Evolutionary conservation across 92 coral and sea anemone species (phyloP).

Genomic region (Pocillopora meandrina): DNA sequence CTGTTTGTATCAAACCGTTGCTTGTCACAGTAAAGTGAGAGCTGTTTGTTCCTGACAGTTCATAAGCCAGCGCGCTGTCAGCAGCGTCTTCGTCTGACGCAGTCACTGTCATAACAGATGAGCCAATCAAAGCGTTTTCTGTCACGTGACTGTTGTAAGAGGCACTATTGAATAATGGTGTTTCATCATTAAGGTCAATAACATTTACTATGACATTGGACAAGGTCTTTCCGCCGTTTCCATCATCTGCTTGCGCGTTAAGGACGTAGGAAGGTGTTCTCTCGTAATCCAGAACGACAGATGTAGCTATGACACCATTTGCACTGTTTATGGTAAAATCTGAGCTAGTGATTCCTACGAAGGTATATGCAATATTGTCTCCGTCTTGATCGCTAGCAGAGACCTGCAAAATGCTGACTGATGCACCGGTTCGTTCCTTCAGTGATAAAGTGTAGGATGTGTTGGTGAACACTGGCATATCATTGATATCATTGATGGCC

Average conservation of each 20-base stretch:
- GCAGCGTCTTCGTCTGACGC: conserved; percentile 68
- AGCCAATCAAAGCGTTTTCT: conserved; percentile 64
- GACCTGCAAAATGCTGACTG: conserved; percentile 53
- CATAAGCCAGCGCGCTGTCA: conserved; percentile 64
- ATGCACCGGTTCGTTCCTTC: conserved; percentile 44
- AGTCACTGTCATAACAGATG: conserved; percentile 65
- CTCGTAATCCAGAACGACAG: conserved; percentile 49
- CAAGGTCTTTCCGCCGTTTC: conserved; percentile 61
- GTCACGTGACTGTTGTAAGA: conserved; percentile 71
- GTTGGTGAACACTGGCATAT: conserved; percentile 45
- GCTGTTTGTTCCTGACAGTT: conserved; percentile 58
- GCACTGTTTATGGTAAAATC: conserved; percentile 63
- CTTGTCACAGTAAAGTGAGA: conserved; percentile 51
- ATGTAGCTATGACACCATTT: conserved; percentile 50
- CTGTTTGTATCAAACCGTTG: conserved; percentile 57
- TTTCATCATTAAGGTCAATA: conserved; percentile 73
- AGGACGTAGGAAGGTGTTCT: conserved; percentile 53
- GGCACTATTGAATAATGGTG: conserved; percentile 64
- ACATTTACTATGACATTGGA: conserved; percentile 53
- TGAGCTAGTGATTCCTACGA: conserved; percentile 59
- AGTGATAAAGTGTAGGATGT: conserved; percentile 48
- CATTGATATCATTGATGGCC: conserved; percentile 50
- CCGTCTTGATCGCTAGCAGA: conserved; percentile 66
- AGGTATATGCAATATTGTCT: conserved; percentile 40
- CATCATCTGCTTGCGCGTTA: conserved; percentile 58